Conservation (phyloP, 92 coral and sea anemone genomes). For the Epizoanthus rinbou region DNA sequence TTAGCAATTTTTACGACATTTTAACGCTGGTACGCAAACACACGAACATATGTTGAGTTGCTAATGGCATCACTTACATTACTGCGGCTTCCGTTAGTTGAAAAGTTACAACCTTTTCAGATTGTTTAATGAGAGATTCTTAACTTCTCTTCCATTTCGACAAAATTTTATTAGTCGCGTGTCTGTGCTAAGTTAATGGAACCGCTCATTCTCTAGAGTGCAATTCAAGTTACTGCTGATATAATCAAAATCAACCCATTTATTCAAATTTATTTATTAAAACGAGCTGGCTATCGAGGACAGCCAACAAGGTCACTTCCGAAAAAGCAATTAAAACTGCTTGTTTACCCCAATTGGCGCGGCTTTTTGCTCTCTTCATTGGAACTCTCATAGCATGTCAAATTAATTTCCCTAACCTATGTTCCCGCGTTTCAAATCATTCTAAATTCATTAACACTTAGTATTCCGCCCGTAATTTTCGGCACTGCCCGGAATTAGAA, state of each 20-base stretch:
- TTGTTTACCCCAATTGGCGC: constrained; percentile 33
- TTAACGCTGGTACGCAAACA: constrained; percentile 26
- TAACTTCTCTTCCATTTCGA: constrained; percentile 24
- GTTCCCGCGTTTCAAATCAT: constrained; percentile 27
- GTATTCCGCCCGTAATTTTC: constrained; percentile 5
- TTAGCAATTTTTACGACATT: constrained; percentile 24
- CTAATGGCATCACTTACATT: constrained; percentile 29
- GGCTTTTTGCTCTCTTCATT: constrained; percentile 28
- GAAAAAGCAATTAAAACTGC: constrained; percentile 39
- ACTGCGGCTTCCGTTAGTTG: constrained; percentile 26
- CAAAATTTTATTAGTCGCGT: background rate
- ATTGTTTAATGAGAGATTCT: constrained; percentile 30
- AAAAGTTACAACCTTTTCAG: constrained; percentile 26
- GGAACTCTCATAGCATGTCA: constrained; percentile 14
- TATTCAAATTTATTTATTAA: constrained; percentile 11
- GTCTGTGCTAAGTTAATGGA: background rate
- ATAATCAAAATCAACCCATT: constrained; percentile 1
- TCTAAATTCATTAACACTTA: constrained; percentile 24
- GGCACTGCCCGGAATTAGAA: background rate
- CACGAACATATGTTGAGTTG: background rate
- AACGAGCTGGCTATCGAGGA: constrained; percentile 2
- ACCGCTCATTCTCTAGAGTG: background rate
- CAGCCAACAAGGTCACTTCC: constrained; percentile 4
- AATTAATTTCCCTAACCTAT: constrained; percentile 22
- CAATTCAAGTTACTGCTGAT: background rate